phyloP scores from a whole-genome alignment of 2,113 vertebrate species.

The Vombatus ursinus region DNA sequence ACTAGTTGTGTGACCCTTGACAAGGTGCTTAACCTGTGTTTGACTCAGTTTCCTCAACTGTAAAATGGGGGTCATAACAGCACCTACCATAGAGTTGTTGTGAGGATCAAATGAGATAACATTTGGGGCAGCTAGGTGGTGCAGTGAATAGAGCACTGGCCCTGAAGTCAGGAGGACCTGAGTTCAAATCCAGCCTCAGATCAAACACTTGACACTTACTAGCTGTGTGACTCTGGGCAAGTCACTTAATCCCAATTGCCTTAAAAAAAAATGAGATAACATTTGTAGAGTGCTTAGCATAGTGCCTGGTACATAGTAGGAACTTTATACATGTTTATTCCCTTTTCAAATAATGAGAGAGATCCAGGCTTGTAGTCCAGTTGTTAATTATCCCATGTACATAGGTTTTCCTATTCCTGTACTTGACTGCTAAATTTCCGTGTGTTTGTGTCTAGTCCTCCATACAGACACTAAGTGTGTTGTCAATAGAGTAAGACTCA shows the following conservation, averaged over 20 bases:
- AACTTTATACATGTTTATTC: not conserved
- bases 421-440: not conserved
- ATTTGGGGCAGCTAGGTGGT: too few relatives aligned
- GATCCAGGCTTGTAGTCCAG: too few relatives aligned
- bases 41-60: not conserved
- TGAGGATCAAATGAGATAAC: not conserved
- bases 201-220: too few relatives aligned
- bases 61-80: not conserved
- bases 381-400: not conserved
- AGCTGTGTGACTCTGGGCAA: too few relatives aligned
- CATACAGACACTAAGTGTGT: not conserved
- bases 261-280: not conserved
- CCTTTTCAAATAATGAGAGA: not conserved
- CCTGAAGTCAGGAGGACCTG: too few relatives aligned
- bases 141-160: too few relatives aligned
- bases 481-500: not conserved
- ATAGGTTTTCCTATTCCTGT: not conserved
- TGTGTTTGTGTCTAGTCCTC: not conserved
- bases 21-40: not conserved
- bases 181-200: too few relatives aligned
- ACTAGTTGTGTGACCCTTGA: too few relatives aligned
- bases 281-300: not conserved
- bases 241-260: too few relatives aligned
- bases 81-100: not conserved
- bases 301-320: not conserved